Evolutionary conservation across 1,140 invertebrate species (phyloP).

Genomic region (Zaprionus kolodkinae): DNA sequence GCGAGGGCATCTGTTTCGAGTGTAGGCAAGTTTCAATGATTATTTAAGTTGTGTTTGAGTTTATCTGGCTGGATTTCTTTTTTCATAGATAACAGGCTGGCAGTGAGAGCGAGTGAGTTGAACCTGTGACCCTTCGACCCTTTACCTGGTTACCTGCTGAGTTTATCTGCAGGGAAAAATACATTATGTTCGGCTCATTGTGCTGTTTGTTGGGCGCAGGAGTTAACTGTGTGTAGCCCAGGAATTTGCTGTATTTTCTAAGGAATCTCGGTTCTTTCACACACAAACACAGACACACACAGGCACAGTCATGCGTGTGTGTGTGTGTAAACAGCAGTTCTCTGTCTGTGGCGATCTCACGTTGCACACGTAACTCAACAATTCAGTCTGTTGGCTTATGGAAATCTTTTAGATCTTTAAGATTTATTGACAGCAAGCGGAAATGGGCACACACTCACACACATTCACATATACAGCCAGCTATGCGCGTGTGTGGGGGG

Average conservation of each 20-base stretch:
- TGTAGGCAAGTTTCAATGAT: not conserved
- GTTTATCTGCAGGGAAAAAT: not conserved
- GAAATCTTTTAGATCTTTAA: conserved; percentile 63
- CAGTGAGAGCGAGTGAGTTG: too few species aligned
- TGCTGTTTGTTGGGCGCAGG: not conserved
- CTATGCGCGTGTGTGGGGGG: conserved; percentile 1
- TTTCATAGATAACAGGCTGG: too few species aligned
- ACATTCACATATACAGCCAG: conserved; percentile 10
- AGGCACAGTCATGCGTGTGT: not conserved
- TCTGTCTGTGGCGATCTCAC: conserved; percentile 5
- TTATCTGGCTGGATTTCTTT: not conserved
- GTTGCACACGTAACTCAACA: conserved; percentile 41
- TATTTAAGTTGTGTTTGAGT: conserved; percentile 11
- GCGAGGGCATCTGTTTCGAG: not conserved
- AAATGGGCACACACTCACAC: conserved; percentile 49
- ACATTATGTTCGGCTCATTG: not conserved
- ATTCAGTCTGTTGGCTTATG: conserved; percentile 39
- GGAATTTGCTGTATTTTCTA: not conserved
- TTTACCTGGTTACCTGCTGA: not conserved
- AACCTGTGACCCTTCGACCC: too few species aligned
- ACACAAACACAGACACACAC: not conserved
- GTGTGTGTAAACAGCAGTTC: not conserved
- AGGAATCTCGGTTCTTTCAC: not conserved
- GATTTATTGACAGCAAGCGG: conserved; percentile 73
- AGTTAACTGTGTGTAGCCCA: not conserved